Evolutionary conservation across 2,797 vertebrate species (phyloP).

Genomic region (Scomberomorus guttatus): DNA sequence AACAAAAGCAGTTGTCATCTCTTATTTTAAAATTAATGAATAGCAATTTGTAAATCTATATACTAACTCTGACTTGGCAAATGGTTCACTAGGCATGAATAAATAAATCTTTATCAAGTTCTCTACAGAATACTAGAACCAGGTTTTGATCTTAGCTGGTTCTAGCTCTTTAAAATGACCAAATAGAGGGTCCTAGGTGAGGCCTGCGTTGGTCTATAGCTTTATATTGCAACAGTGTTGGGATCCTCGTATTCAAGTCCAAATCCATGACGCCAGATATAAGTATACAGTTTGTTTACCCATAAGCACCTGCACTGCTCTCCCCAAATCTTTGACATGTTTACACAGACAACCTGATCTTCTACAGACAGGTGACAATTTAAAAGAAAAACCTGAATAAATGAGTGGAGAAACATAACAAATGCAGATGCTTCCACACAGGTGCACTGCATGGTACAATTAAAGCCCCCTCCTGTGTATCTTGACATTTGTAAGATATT

Average conservation of each 20-base stretch:
- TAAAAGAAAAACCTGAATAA: too few relatives aligned
- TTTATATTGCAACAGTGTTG: background rate
- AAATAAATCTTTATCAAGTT: background rate
- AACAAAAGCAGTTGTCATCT: slow-evolving; percentile 12
- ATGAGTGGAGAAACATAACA: too few relatives aligned
- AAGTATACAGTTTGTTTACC: slow-evolving; percentile 45
- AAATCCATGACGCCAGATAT: slow-evolving; percentile 10
- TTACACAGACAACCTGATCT: slow-evolving; percentile 59
- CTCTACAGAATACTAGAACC: background rate
- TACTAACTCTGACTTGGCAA: background rate
- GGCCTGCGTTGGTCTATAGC: background rate
- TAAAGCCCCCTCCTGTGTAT: too few relatives aligned
- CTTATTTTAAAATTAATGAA: background rate
- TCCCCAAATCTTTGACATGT: slow-evolving; percentile 37
- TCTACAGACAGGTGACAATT: background rate
- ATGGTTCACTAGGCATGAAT: background rate
- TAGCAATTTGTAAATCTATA: background rate
- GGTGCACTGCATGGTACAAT: too few relatives aligned
- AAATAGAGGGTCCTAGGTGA: background rate
- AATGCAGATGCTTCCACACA: too few relatives aligned
- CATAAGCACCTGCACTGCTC: slow-evolving; percentile 54
- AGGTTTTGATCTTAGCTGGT: background rate
- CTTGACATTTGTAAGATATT: too few relatives aligned
- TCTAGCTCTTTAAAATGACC: background rate
- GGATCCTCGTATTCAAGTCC: background rate